Evolutionary conservation across 2,888 invertebrate species (phyloP).

Genomic region (Pammene fasciana): DNA sequence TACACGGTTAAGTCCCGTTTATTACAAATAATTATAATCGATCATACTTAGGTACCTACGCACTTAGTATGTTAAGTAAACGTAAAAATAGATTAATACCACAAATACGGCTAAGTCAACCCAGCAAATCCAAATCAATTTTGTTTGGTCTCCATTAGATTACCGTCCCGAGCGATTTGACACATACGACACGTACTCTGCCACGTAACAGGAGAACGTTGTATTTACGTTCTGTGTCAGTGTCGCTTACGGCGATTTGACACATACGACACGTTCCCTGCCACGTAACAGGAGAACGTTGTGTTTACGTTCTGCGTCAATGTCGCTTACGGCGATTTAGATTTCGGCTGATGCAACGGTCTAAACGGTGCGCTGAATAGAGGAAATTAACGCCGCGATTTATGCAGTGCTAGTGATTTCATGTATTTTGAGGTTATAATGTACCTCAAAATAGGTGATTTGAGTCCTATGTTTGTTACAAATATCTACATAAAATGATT

Average conservation of each 20-base stretch:
- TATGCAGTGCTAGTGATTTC: slow-evolving; percentile 7
- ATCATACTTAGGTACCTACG: too few relatives aligned
- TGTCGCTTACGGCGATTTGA: neutral
- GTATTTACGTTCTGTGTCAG: neutral
- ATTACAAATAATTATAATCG: too few relatives aligned
- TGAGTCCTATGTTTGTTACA: neutral
- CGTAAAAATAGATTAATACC: slow-evolving; percentile 11
- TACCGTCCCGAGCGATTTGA: slow-evolving; percentile 28
- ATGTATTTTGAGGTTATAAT: slow-evolving; percentile 6
- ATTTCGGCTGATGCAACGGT: neutral
- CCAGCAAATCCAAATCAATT: slow-evolving; percentile 25
- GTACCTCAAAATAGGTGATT: neutral
- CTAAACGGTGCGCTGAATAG: slow-evolving; percentile 1
- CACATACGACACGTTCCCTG: neutral
- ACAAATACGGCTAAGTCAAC: slow-evolving; percentile 19
- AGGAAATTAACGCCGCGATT: slow-evolving; percentile 14
- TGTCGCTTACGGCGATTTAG: neutral
- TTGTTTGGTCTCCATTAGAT: slow-evolving; percentile 34
- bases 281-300: neutral
- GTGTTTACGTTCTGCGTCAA: neutral
- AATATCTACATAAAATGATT: neutral
- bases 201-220: neutral
- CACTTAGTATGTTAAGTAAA: neutral
- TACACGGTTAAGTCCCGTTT: too few relatives aligned
- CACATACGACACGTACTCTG: neutral